Base-by-base conservation (phyloP, 2,113 vertebrate species). In the Orycteropus afer region DNA sequence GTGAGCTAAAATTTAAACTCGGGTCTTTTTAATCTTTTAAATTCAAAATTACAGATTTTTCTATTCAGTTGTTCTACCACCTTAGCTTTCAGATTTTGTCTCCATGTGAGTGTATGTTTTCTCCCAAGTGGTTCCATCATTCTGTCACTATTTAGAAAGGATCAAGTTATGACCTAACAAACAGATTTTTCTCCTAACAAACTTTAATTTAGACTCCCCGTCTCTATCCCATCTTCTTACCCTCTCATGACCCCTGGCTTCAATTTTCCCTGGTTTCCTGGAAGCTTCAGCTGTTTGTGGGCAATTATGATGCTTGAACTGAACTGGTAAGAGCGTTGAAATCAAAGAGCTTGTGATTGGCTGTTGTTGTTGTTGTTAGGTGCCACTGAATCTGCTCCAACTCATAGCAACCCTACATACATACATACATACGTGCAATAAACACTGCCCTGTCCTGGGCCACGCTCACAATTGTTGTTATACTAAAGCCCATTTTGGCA, bases 251-350 rank as follows among this genome's bases (percentile, higher is more conserved):
- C 23, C 25, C 10, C 1, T 12, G 42, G 10, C 14, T 27, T 79
- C 14, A 22, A 47, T 29, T 34, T 2, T 5, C 65, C 15, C 8
- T 15, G 67, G 29, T 32, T 61, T 51, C 53, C 37, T 45, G 80
- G 20, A 18, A 71, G 45, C 4, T 53, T 9, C 3, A 9, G 63
- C 25, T 7, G 22, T 4, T 53, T 40, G 2, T 18, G 23, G 14
- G 34, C 2, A 47, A 49, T 0, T 23, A 67, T 8, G 23, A 17
- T 20, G 5, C 12, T 34, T 34, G 27, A 20, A 23, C 0, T 1
- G 34, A 59, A 3, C 23, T 47, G 2, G 0, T n/a, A 20, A 98
- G 97, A 94, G 86, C 49, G 96, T 94, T 94, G 78, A 90, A 89
- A 32, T 89, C 42, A 86, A 53, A 45, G 74, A 89, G 67, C 69